phyloP scores from a whole-genome alignment of 2,113 vertebrate species.

The Malurus alboscapulatus region DNA sequence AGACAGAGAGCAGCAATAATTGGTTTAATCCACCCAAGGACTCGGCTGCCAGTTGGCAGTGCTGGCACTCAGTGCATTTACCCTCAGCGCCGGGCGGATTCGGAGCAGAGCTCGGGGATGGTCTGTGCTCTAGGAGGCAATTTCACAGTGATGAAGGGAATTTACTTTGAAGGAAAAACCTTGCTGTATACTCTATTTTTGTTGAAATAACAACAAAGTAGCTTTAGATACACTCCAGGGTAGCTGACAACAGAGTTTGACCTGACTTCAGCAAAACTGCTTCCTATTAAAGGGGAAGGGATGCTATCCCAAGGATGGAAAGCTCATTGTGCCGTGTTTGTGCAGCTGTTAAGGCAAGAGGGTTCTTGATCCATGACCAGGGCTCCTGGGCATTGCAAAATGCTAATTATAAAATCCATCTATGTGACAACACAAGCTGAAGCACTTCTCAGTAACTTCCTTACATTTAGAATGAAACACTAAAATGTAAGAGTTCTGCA shows the following conservation, averaged over 20 bases:
- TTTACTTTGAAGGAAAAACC: not conserved
- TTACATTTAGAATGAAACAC: not conserved
- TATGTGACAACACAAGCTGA: not conserved
- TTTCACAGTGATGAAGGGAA: conserved; percentile 9
- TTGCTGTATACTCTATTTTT: not conserved
- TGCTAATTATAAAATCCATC: conserved; percentile 19
- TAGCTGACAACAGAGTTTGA: not conserved
- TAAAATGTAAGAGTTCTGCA: not conserved
- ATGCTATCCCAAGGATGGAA: not conserved
- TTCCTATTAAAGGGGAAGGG: not conserved
- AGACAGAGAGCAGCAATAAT: not conserved
- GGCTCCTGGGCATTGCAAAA: not conserved
- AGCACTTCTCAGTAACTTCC: not conserved
- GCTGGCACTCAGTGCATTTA: not conserved
- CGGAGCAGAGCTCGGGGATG: not conserved
- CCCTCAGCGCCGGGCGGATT: not conserved
- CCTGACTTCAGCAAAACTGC: not conserved
- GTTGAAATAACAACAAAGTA: not conserved
- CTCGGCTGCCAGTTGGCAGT: conserved; percentile 15
- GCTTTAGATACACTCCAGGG: not conserved
- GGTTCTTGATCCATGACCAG: not conserved
- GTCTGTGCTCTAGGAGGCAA: conserved; percentile 6
- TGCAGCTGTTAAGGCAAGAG: not conserved
- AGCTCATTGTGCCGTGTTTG: not conserved
- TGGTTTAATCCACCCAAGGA: conserved; percentile 11